Base-by-base conservation (phyloP, 2,113 vertebrate genomes). In the Paramormyrops kingsleyae region DNA sequence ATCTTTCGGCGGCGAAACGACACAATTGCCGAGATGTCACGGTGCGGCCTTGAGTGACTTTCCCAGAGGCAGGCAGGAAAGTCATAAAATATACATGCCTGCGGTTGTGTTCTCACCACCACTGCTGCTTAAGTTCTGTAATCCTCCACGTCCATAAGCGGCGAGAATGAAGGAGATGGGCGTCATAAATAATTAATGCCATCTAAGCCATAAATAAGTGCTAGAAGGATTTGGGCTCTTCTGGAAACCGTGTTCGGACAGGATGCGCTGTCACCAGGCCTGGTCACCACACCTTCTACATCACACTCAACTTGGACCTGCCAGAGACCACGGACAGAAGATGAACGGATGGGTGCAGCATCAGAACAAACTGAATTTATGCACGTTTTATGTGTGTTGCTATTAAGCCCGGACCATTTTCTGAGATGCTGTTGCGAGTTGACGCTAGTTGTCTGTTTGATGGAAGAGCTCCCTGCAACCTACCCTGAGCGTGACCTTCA, bases 71-170 rank as follows among this genome's bases (percentile, higher is more conserved):
- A 6, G 13, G 15, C 35, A 42, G 74, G 31, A 17, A 42, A 80
- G 74, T 80, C 62, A 70, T 80, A 80, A 42, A 80, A 80, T 80
- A 80, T 80, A 80, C 74, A 80, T 70, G n/a, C n/a, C 27, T 70
- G 62, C 0, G 62, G 62, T 42, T 42, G 74, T 42, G n/a, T 80
- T 80, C 12, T 80, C 74, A 42, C 12, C 74, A 80, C 15, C 2
- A 39, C 35, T 42, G 74, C 1, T 35, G 17, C 74, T 42, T 19
- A 80, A 15, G 17, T 80, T 80, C 74, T 80, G 74, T 80, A 42
- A 35, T 42, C 74, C 35, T 42, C 35, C 13, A 42, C 17, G 35
- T 80, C n/a, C 35, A 80, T 80, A 42, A 80, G 74, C 35, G 35
- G 74, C 15, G 31, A 80, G 19, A 80, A 80, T 80, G 74, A 19